Evolutionary conservation across 2,888 invertebrate species (phyloP), one percentile per base, ranked within the genome.

Genomic region (Cephus nigrinus): DNA sequence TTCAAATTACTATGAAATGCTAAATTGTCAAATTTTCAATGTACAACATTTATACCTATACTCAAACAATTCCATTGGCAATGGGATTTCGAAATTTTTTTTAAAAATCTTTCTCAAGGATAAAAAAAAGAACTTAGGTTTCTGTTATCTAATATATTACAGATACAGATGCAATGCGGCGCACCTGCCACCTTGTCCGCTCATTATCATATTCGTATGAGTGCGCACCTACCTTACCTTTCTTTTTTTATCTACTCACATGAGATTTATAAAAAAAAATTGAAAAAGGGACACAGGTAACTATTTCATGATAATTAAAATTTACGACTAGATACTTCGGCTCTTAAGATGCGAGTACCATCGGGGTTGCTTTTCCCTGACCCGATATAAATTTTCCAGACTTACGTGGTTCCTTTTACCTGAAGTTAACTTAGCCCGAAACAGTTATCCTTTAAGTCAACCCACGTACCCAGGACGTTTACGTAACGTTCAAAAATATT

Each of bases 91-190:
- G 55, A 40, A 73, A 34, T 33, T 23, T 36, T 76, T 40, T 31
- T 35, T 73, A 36, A 71, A 9, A 68, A 31, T 4, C 36, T 74
- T 72, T 55, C n/a, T 12, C 55, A 31, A 4, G 71, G 1, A 68
- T 35, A 68, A 33, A 55, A 34, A 34, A 74, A 31, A 11, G 32
- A 32, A 35, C 68, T 73, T 33, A 74, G 40, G 69, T 31, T 77
- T 77, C 69, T 71, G 72, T 74, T 68, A 35, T 68, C 69, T 71
- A 33, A 71, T 71, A 71, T 12, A 32, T 32, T 33, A 71, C 32
- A 71, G 31, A 69, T 32, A 1, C 30, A 69, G 30, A 33, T 33
- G 31, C 71, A 31, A 33, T 31, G 23, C 71, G 12, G 71, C 71
- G 71, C 71, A 71, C 71, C 71, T 71, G 71, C 71, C 71, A 31